Percentiles rank a stretch among this genome's conserved stretches.
phyloP scores from a whole-genome alignment of 2,888 invertebrate species.

The Philhelius pedissequus region DNA sequence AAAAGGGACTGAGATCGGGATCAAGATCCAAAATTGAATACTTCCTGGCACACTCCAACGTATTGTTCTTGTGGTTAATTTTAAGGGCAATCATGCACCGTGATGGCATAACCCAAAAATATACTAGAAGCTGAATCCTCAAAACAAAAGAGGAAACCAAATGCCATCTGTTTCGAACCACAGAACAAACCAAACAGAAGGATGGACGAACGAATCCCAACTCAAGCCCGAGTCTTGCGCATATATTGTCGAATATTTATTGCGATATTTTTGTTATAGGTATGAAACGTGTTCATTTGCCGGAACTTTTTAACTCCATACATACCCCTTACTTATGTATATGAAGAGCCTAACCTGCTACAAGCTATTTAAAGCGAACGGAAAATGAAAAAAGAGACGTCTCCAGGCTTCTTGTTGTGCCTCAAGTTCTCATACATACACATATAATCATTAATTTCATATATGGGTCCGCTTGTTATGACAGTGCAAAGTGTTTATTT shows the following conservation, averaged over 20 bases:
- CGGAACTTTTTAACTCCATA: conserved; percentile 37
- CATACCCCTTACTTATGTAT: too few species aligned
- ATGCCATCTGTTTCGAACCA: conserved; percentile 60
- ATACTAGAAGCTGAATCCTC: not conserved
- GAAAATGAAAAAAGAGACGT: not conserved
- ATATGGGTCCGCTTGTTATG: conserved; percentile 31
- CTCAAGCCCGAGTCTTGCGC: not conserved
- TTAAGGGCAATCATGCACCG: conserved; percentile 39
- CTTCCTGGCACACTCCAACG: conserved; percentile 56
- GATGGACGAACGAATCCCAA: not conserved
- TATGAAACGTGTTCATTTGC: conserved; percentile 58
- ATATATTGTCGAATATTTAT: conserved; percentile 42
- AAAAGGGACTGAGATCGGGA: not conserved
- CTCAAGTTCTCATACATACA: not conserved
- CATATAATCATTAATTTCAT: not conserved
- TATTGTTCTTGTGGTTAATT: conserved; percentile 33
- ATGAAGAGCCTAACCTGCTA: too few species aligned
- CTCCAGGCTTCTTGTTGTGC: conserved; percentile 1
- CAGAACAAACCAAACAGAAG: conserved; percentile 41
- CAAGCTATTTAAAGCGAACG: not conserved
- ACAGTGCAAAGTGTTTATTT: conserved; percentile 61
- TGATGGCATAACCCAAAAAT: conserved; percentile 22
- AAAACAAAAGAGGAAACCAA: conserved; percentile 43
- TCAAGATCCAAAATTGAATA: conserved; percentile 31
- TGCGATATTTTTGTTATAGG: conserved; percentile 16